A percentile compares a stretch with the other conserved stretches of the same genome.
phyloP scores from a whole-genome alignment of 2,797 vertebrate species.

The Strix occidentalis region DNA sequence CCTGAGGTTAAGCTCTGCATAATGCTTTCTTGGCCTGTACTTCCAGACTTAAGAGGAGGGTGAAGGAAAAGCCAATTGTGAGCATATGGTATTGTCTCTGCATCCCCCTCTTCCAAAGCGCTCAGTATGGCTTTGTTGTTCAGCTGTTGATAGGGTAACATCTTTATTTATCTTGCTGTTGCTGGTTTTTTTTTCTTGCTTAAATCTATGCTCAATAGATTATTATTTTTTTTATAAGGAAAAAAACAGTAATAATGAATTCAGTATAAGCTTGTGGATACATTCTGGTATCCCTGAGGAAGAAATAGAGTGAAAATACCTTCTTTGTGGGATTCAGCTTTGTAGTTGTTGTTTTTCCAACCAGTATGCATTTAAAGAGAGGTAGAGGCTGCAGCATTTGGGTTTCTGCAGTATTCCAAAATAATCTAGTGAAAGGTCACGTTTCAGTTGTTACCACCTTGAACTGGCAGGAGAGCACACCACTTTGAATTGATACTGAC shows the following conservation, averaged over 20 bases:
- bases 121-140: neutral
- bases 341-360: neutral
- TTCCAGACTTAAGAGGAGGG: neutral
- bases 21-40: neutral
- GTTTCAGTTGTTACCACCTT: neutral
- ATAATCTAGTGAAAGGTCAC: neutral
- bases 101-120: fast-evolving
- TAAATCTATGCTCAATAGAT: neutral
- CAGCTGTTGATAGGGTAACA: neutral
- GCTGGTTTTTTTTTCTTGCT: neutral
- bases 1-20: neutral
- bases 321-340: neutral
- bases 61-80: neutral
- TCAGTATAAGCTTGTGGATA: neutral
- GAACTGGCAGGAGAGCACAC: neutral
- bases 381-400: neutral
- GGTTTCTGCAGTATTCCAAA: neutral
- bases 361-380: neutral
- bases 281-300: neutral
- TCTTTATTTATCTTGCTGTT: neutral
- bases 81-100: neutral
- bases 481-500: neutral
- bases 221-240: neutral
- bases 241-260: neutral
- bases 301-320: neutral